Evolutionary conservation across 37 sponge, comb jelly and placozoan genomes (phyloP).

Genomic region (Diacarnus erythraeanus): DNA sequence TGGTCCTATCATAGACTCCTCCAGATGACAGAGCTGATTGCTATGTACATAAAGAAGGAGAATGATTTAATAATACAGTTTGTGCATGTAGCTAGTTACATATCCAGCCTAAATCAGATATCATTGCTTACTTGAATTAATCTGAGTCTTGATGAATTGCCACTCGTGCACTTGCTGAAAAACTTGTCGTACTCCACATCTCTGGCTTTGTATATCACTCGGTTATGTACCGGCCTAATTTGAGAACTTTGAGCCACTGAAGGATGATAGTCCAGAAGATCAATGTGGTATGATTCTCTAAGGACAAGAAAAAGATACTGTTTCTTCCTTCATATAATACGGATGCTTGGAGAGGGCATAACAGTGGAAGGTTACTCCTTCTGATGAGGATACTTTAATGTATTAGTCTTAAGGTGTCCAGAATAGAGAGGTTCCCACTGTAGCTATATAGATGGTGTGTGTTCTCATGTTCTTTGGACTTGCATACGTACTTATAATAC

Average conservation of each 20-base stretch:
- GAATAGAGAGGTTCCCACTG: too few relatives aligned
- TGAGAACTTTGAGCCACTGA: neutral
- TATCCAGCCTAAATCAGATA: too few relatives aligned
- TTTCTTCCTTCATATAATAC: neutral
- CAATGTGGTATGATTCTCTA: constrained; percentile 56
- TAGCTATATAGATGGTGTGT: too few relatives aligned
- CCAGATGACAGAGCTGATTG: neutral
- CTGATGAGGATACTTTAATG: too few relatives aligned
- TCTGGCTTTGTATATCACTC: constrained; percentile 47
- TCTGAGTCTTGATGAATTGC: constrained; percentile 11
- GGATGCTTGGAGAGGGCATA: too few relatives aligned
- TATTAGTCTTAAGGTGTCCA: too few relatives aligned
- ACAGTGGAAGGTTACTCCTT: too few relatives aligned
- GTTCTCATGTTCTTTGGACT: too few relatives aligned
- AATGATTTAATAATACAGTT: too few relatives aligned
- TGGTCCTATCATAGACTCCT: neutral
- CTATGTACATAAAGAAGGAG: too few relatives aligned
- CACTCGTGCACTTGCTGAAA: constrained; percentile 3
- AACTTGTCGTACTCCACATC: constrained; percentile 42
- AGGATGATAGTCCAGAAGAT: neutral
- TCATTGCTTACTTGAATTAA: neutral
- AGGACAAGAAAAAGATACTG: neutral
- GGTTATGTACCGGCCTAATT: constrained; percentile 14
- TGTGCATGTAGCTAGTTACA: too few relatives aligned
- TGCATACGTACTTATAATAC: too few relatives aligned